Conservation (phyloP, 2,888 invertebrate genomes). For the Maniola hyperantus region DNA sequence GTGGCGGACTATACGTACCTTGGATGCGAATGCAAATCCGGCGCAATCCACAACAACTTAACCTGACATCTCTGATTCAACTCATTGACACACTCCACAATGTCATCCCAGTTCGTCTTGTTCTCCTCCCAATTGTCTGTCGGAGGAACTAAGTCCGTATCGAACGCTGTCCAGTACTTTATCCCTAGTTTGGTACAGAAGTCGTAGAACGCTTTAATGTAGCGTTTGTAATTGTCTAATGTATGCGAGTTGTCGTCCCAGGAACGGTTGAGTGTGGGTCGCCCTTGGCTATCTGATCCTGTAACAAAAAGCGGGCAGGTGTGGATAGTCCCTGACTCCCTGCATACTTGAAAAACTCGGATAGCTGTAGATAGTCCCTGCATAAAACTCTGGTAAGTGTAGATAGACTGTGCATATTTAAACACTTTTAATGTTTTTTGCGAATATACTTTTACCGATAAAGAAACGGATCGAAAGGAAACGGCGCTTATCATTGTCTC, state of each 20-base stretch:
- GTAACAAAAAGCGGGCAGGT: background rate
- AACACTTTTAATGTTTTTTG: too few species aligned
- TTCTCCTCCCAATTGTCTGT: conserved; percentile 80
- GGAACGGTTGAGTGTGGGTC: conserved; percentile 61
- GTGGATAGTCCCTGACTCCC: background rate
- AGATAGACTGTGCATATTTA: too few species aligned
- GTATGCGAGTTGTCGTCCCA: conserved; percentile 84
- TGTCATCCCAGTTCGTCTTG: conserved; percentile 80
- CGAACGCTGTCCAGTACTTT: conserved; percentile 85
- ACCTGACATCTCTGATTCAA: conserved; percentile 80
- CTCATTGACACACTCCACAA: conserved; percentile 81
- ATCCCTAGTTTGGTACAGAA: conserved; percentile 84
- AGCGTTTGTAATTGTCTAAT: conserved; percentile 82
- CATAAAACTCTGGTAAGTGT: too few species aligned
- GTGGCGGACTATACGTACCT: conserved; percentile 65
- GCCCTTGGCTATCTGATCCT: conserved; percentile 72
- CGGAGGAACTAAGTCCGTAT: conserved; percentile 83
- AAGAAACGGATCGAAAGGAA: too few species aligned
- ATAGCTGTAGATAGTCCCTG: too few species aligned
- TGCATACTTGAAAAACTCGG: too few species aligned
- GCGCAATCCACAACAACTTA: conserved; percentile 84
- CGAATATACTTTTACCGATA: background rate
- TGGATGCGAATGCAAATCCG: conserved; percentile 83
- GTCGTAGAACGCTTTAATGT: conserved; percentile 84
- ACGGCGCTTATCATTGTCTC: too few species aligned